phyloP scores from a whole-genome alignment of 2,888 invertebrate species.

The Lissocephala sabroskyi region DNA sequence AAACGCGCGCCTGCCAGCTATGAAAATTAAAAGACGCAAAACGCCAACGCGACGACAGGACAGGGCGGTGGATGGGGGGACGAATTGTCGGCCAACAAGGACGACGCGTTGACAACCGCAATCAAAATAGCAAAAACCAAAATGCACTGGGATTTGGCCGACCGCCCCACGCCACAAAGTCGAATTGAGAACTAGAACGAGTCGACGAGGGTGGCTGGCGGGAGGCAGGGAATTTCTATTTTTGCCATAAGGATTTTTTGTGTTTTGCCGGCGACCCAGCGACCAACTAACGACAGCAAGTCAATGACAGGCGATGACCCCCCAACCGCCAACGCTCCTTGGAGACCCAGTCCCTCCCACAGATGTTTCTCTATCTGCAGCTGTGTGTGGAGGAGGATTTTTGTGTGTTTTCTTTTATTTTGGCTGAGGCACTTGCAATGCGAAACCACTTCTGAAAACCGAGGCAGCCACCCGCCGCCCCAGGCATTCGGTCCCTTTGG shows the following conservation, averaged over 20 bases:
- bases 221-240: slow-evolving; percentile 5
- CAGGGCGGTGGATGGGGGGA: not conserved
- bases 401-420: not conserved
- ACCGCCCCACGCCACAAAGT: not conserved
- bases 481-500: too few species aligned
- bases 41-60: slow-evolving; percentile 29
- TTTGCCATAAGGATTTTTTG: slow-evolving; percentile 9
- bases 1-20: slow-evolving; percentile 31
- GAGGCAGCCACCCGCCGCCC: too few species aligned
- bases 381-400: too few species aligned
- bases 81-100: not conserved
- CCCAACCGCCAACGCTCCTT: slow-evolving; percentile 6
- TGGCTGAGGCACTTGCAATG: slow-evolving; percentile 15
- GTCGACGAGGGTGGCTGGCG: not conserved
- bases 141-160: not conserved
- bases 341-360: too few species aligned
- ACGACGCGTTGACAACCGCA: slow-evolving; percentile 58
- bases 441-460: slow-evolving; percentile 42
- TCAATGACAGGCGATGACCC: slow-evolving; percentile 17
- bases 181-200: not conserved
- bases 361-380: too few species aligned
- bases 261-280: slow-evolving; percentile 25
- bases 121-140: slow-evolving; percentile 40
- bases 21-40: slow-evolving; percentile 48
- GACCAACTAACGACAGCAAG: slow-evolving; percentile 21